Base-by-base conservation (phyloP, 2,113 vertebrate genomes). In the Lepus americanus region DNA sequence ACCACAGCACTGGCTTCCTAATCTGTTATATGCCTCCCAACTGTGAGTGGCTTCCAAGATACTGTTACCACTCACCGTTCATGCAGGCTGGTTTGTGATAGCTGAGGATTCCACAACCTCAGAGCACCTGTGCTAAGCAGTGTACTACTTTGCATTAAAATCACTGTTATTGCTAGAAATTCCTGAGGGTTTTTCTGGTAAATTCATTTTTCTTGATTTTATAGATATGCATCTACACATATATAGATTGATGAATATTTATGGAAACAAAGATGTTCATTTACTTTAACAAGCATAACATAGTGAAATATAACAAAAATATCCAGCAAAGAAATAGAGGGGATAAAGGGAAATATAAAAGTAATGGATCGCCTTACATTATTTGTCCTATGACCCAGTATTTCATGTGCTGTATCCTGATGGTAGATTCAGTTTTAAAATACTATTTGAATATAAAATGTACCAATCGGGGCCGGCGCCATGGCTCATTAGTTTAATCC, bases 191-290 rank as follows among this genome's bases (percentile, higher is more conserved):
- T 55, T 83, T 82, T 87, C 31, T 87, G n/a, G 39, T 94, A 87
- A 95, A 89, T 86, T 44, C 39, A 44, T 23, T 64, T 72, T 67
- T 76, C 19, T 49, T 94, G 17, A 64, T 84, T 93, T 89, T 92
- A 81, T 53, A 87, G 27, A 73, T 55, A 84, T 33, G n/a, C 44
- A 44, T 44, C 44, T 44, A 80, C 61, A 88, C n/a, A 93, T 23
- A 91, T 16, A 85, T 67, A 94, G 31, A 92, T 92, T 92, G 89
- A 94, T 90, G 82, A 94, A 82, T 94, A 93, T 85, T 89, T 94
- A 92, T 8, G 74, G 67, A 96, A 96, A 90, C 36, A 94, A 95
- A 83, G 90, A 89, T 82, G 73, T 39, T 97, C 94, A 94, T 96
- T 90, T 93, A 88, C 61, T 97, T 94, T 80, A 81, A 64, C 74